Evolutionary conservation across 2,888 invertebrate species (phyloP), one percentile per base, ranked within the genome.

Genomic region (Bombylius major): DNA sequence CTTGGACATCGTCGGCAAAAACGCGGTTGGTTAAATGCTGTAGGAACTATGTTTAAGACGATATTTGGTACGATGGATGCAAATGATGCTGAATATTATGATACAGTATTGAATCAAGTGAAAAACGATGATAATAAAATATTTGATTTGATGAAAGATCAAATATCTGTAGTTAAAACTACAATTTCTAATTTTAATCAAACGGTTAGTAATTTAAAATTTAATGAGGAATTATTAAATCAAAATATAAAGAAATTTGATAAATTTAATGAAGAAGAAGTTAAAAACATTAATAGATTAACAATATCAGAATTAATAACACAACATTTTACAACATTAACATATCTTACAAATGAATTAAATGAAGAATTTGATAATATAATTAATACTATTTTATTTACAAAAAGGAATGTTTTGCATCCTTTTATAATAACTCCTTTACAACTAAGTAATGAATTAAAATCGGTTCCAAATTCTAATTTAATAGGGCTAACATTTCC

Each of bases 171-270:
- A 12, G 47, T 63, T 4, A 48, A 56, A 47, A 53, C 58, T 13
- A 59, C 63, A 8, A 61, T 63, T 4, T 48, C 56, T 11, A 62
- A 59, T 42, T 62, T 61, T 39, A 61, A 63, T 49, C 50, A 58
- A 52, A 57, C 61, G 8, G 54, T 62, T n/a, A 51, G 36, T 7
- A 58, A 56, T 46, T 55, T 62, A 44, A 47, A 59, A 32, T 52
- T 50, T 47, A 61, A 64, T 47, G 60, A 60, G 53, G 36, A 59
- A 33, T 56, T 55, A 42, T 57, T 64, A 33, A 62, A 63, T 51
- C 50, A 55, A 54, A 63, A 60, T 47, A 56, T 60, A 9, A 33
- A 36, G 7, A 50, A 57, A 48, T 51, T 62, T 32, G 45, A 58
- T 12, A 51, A 54, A 13, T 56, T 50, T 56, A 58, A 23, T 9